These are phyloP conservation scores for Eospalax fontanierii DNA, from an alignment of 2,797 vertebrate species.

Conservation along the genomic window DNA sequence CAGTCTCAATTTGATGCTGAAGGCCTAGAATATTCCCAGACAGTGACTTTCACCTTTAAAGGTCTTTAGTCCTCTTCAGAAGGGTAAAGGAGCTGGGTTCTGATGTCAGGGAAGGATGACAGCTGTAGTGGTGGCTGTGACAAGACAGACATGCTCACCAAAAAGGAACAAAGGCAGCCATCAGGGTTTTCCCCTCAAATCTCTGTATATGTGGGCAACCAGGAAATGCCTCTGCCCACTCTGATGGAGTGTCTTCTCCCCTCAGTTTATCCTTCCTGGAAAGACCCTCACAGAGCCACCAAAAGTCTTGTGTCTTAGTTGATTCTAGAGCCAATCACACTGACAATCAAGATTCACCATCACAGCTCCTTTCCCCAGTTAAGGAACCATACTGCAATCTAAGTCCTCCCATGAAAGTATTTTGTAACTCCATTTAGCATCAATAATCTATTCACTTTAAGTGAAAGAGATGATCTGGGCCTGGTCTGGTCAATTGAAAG, in stretches of 20 bases:
- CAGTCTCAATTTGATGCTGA: not conserved
- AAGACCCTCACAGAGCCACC: not conserved
- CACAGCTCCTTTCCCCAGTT: not conserved
- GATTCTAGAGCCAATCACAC: not conserved
- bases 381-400: not conserved
- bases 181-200: no score
- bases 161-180: not conserved
- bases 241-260: not conserved
- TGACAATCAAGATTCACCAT: not conserved
- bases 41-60: no score
- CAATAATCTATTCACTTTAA: not conserved
- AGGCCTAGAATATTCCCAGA: not conserved
- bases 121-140: not conserved
- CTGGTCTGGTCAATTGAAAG: constrained; percentile 15
- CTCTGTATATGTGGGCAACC: not conserved
- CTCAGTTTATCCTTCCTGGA: not conserved
- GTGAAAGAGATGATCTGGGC: not conserved
- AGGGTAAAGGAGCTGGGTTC: not conserved
- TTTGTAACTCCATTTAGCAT: constrained; percentile 26
- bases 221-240: not conserved
- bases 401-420: not conserved
- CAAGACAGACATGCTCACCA: not conserved
- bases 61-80: not conserved
- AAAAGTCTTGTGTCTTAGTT: not conserved
- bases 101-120: not conserved